These are phyloP conservation scores for Eurypyga helias DNA, from an alignment of 2,113 vertebrate genomes.

Conservation along the genomic window DNA sequence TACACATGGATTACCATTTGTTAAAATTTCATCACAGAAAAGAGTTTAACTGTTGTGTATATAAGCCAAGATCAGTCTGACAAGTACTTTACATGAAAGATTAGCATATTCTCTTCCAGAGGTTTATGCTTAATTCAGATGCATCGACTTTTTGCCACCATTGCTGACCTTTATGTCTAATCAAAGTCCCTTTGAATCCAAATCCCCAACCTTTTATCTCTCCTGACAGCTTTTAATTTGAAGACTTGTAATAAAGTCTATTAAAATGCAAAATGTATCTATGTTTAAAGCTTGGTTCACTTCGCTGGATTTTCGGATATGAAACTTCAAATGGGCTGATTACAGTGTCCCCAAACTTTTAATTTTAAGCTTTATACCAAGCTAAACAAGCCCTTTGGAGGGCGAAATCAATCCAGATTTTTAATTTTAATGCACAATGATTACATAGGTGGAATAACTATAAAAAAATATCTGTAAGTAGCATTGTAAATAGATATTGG, in stretches of 20 bases:
- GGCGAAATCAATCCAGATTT: not conserved
- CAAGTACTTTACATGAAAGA: constrained; percentile 72
- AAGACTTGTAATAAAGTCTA: constrained; percentile 72
- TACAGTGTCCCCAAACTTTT: constrained; percentile 20
- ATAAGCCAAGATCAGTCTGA: constrained; percentile 63
- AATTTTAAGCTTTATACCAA: not conserved
- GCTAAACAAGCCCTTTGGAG: not conserved
- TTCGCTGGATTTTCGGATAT: constrained; percentile 35
- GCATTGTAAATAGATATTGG: not conserved
- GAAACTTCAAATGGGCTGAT: constrained; percentile 39
- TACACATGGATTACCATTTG: constrained; percentile 71
- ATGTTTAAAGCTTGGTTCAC: constrained; percentile 24
- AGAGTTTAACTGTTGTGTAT: constrained; percentile 70
- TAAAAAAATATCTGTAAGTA: not conserved
- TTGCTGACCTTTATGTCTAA: constrained; percentile 75
- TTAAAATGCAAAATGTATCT: constrained; percentile 64
- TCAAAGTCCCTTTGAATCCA: constrained; percentile 72
- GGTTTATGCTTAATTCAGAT: constrained; percentile 76
- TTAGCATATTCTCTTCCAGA: constrained; percentile 75
- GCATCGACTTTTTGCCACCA: constrained; percentile 63
- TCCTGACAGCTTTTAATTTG: constrained; percentile 76
- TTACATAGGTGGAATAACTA: not conserved
- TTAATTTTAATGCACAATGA: not conserved
- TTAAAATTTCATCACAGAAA: constrained; percentile 73
- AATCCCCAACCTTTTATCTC: constrained; percentile 71